phyloP scores from a whole-genome alignment of 2,888 invertebrate genomes.

The Coleophora deauratella region DNA sequence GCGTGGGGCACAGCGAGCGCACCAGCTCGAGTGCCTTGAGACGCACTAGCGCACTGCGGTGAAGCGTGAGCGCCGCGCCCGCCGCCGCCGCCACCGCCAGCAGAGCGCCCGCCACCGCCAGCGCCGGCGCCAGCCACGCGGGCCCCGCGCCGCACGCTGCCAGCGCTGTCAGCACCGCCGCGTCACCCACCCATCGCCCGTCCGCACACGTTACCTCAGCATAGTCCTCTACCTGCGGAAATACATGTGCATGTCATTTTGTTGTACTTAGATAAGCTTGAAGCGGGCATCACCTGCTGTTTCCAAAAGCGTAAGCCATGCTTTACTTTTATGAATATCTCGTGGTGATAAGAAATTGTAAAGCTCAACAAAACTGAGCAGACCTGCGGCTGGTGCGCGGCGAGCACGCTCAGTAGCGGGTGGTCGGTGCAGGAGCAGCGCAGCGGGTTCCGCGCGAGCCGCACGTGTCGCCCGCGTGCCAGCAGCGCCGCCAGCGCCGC shows the following conservation, averaged over 20 bases:
- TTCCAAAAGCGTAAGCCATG: too few relatives aligned
- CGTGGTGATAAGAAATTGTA: too few relatives aligned
- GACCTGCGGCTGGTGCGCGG: conserved; percentile 9
- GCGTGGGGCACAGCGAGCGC: conserved; percentile 16
- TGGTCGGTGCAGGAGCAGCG: conserved; percentile 19
- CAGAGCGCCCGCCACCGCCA: conserved; percentile 1
- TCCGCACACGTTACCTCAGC: conserved; percentile 12
- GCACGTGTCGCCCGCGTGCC: conserved; percentile 8
- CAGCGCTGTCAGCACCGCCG: conserved; percentile 8
- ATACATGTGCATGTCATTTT: too few relatives aligned
- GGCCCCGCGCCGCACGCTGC: conserved; percentile 5
- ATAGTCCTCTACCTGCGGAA: conserved; percentile 14
- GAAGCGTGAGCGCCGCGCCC: conserved; percentile 18
- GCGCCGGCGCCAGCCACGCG: conserved; percentile 7
- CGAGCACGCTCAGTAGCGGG: background rate
- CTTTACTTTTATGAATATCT: too few relatives aligned
- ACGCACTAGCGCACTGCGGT: conserved; percentile 13
- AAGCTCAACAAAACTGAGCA: too few relatives aligned
- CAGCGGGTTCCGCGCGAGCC: conserved; percentile 21
- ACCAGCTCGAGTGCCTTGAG: conserved; percentile 17
- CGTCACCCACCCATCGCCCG: conserved; percentile 21
- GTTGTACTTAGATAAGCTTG: too few relatives aligned
- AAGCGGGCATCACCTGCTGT: too few relatives aligned
- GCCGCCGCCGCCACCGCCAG: conserved; percentile 18
- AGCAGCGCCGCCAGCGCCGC: conserved; percentile 4